phyloP scores from a whole-genome alignment of 92 coral and sea anemone genomes.

The Zoanthus solanderi region DNA sequence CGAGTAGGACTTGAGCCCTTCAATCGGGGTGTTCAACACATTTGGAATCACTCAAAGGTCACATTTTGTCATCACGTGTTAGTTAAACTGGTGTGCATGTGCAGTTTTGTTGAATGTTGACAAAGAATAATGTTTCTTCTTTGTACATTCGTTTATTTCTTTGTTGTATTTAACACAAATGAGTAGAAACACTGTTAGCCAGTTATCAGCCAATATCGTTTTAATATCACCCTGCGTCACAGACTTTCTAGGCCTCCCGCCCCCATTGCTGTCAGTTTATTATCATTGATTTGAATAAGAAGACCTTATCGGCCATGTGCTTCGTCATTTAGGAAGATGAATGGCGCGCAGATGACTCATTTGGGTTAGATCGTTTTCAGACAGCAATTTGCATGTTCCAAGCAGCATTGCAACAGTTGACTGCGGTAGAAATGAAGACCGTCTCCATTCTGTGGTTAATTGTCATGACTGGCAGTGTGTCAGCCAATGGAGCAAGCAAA shows the following conservation, averaged over 20 bases:
- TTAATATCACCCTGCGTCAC: constrained; percentile 24
- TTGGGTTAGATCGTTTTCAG: constrained; percentile 6
- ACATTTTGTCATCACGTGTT: background rate
- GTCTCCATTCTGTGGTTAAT: constrained; percentile 2
- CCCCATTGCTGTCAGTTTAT: constrained; percentile 39
- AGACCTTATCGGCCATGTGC: constrained; percentile 40
- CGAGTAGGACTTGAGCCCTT: background rate
- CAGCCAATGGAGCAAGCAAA: background rate
- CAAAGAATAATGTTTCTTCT: background rate
- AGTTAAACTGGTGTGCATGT: background rate
- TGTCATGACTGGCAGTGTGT: background rate
- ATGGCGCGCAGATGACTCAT: constrained; percentile 32
- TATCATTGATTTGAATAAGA: constrained; percentile 31
- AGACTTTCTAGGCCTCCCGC: constrained; percentile 11
- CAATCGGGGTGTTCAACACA: background rate
- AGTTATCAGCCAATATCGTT: constrained; percentile 2
- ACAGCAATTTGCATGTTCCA: constrained; percentile 23
- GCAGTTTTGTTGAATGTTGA: background rate
- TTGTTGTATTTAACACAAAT: background rate
- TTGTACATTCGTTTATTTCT: background rate
- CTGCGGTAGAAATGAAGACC: constrained; percentile 17
- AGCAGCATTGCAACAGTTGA: constrained; percentile 24
- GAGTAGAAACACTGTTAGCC: background rate
- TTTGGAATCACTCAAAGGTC: constrained; percentile 26
- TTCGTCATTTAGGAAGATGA: constrained; percentile 30